Conservation (phyloP, 2,888 invertebrate species). For the Oxystoma pomonae region DNA sequence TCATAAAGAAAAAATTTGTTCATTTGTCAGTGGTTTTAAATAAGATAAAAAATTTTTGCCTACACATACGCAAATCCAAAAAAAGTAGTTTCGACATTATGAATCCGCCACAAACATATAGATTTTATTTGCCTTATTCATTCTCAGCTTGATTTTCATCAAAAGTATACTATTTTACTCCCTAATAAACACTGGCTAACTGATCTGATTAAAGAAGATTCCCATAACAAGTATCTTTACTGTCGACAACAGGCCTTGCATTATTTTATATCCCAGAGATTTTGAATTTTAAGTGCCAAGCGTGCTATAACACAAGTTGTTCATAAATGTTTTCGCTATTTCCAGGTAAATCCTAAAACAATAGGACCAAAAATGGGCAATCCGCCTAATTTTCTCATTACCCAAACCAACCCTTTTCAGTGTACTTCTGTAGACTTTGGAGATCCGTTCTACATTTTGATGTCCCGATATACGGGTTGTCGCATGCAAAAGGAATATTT, state of each 20-base stretch:
- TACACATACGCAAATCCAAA: too few relatives aligned
- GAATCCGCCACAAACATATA: too few relatives aligned
- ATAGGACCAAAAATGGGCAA: not conserved
- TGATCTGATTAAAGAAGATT: not conserved
- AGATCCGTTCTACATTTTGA: not conserved
- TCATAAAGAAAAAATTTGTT: too few relatives aligned
- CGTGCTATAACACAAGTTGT: not conserved
- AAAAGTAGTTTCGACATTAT: too few relatives aligned
- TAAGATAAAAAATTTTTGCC: too few relatives aligned
- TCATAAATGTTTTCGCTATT: not conserved
- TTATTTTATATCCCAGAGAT: not conserved
- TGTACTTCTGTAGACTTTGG: not conserved
- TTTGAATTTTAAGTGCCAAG: not conserved
- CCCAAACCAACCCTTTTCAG: slow-evolving; percentile 1
- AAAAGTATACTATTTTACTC: not conserved
- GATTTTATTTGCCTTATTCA: too few relatives aligned
- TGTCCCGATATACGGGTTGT: not conserved
- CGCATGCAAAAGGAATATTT: slow-evolving; percentile 1
- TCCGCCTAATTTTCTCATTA: not conserved
- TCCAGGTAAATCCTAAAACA: not conserved
- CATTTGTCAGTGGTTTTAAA: too few relatives aligned
- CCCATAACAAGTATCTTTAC: not conserved
- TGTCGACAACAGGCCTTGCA: slow-evolving; percentile 1
- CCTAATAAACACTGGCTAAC: too few relatives aligned
- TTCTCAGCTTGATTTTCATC: not conserved